Percentiles rank a stretch among this genome's conserved stretches.
phyloP scores from a whole-genome alignment of 2,113 vertebrate genomes.

The Megaptera novaeangliae region DNA sequence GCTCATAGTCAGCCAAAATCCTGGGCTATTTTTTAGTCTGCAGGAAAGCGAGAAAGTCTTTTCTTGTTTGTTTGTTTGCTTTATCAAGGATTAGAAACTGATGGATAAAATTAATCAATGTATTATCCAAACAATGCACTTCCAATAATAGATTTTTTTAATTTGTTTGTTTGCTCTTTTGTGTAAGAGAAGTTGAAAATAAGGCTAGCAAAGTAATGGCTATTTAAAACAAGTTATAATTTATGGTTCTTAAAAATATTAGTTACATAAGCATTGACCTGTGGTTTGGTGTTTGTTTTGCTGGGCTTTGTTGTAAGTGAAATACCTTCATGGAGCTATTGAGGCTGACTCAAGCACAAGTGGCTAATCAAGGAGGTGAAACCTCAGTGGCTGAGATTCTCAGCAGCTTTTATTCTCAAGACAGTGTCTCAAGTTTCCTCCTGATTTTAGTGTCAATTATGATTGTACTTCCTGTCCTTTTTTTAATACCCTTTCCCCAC shows the following conservation, averaged over 20 bases:
- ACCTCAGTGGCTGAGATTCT: neutral
- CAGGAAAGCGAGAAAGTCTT: neutral
- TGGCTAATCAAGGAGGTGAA: neutral
- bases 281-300: neutral
- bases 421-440: neutral
- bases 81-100: neutral
- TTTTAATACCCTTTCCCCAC: neutral
- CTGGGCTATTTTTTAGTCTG: neutral
- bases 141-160: neutral
- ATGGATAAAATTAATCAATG: neutral
- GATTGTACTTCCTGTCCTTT: neutral
- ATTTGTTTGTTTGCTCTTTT: neutral
- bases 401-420: neutral
- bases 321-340: neutral
- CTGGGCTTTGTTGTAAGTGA: conserved; percentile 8
- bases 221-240: neutral
- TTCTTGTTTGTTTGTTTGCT: neutral
- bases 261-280: neutral
- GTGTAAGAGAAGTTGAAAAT: neutral
- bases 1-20: neutral
- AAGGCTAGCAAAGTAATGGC: neutral
- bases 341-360: neutral
- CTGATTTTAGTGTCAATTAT: neutral
- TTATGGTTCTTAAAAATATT: neutral
- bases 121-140: neutral